These are phyloP conservation scores for Lissonota sp. DNA, from an alignment of 2,888 invertebrate genomes.

Conservation along the genomic window DNA sequence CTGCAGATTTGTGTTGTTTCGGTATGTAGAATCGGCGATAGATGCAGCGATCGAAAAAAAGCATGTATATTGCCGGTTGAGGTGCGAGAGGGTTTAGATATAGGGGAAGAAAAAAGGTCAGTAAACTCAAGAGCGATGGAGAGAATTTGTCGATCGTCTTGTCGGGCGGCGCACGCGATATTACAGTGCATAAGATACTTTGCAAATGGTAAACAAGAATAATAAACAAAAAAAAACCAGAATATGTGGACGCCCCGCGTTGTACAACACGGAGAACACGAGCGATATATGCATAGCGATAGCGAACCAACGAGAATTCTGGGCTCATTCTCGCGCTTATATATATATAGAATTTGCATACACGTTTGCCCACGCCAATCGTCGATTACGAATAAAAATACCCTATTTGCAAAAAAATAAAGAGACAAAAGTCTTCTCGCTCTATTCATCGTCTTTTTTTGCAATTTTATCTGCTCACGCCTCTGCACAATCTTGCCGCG, in stretches of 20 bases:
- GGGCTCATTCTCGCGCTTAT: conserved; percentile 8
- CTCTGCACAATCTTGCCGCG: conserved; percentile 32
- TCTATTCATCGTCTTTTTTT: not conserved
- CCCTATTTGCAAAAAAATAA: conserved; percentile 2
- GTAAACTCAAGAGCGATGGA: conserved; percentile 27
- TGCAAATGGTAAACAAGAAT: conserved; percentile 31
- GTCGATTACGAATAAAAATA: conserved; percentile 34
- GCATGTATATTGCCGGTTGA: not conserved
- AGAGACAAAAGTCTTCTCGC: not conserved
- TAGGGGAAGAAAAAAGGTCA: conserved; percentile 32
- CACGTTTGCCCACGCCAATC: conserved; percentile 68
- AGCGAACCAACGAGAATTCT: conserved; percentile 48
- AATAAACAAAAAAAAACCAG: not conserved
- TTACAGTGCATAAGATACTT: conserved; percentile 15
- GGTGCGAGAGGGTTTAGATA: not conserved
- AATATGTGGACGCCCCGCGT: conserved; percentile 46
- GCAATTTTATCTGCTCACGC: conserved; percentile 19
- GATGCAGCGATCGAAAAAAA: conserved; percentile 23
- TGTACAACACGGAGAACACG: conserved; percentile 36
- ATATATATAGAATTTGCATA: conserved; percentile 63
- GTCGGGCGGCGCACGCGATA: conserved; percentile 29
- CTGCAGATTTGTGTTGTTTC: not conserved
- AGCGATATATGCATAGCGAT: conserved; percentile 55
- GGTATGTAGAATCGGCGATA: conserved; percentile 2
- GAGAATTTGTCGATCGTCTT: conserved; percentile 34